Base-by-base conservation (phyloP, 2,888 invertebrate genomes). In the Aleiodes testaceus region DNA sequence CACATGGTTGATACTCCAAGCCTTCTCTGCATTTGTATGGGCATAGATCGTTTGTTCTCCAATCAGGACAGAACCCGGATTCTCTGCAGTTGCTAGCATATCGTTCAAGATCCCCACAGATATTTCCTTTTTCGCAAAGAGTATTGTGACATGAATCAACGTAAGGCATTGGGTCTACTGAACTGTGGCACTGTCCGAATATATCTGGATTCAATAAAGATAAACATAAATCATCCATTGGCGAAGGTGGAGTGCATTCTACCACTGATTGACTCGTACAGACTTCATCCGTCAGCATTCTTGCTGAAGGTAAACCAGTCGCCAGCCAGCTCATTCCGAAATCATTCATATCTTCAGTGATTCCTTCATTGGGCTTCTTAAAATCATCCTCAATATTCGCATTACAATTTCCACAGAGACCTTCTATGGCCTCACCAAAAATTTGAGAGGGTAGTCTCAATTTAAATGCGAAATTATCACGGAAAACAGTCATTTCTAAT, bases 351-450 rank as follows among this genome's bases (percentile, higher is more conserved):
- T 92, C 88, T 18, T 91, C 89, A 64, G 93, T 88, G 72, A 88
- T 79, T 3, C 88, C 87, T 0, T 91, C 91, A 47, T 89, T 86
- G 73, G 89, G 89, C 61, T 88, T 89, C 73, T 88, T 81, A n/a
- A 93, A 87, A 81, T 92, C 91, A 55, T 91, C 89, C 0, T 89
- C 88, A 3, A 89, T 87, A 79, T 91, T 88, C 0, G 91, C 91
- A 63, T 92, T 91, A 83, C 93, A 94, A 76, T 93, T 91, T 65
- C 96, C 96, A 84, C 96, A 96, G 1, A 96, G 89, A 0, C 96
- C 96, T 84, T 95, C 94, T 68, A 94, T 91, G 74, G 90, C 91
- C 73, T 92, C 92, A 47, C 90, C 90, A 86, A 94, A 95, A 69
- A 92, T 88, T 75, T 92, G 91, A 0, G 95, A 95, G 0, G 96